phyloP scores from a whole-genome alignment of 2,797 vertebrate species.

The Sparus aurata region DNA sequence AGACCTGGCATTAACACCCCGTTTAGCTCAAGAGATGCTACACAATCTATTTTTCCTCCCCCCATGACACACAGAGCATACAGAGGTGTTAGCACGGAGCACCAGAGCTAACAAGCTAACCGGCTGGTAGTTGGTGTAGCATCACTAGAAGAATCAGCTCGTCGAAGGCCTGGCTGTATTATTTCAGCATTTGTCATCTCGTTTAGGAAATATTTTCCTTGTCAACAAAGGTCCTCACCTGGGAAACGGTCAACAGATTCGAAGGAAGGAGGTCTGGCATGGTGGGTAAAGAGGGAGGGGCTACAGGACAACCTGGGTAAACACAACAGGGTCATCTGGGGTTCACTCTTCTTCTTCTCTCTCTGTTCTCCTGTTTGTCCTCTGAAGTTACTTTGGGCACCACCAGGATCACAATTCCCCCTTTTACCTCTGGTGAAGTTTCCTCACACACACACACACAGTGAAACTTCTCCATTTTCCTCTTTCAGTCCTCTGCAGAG shows the following conservation, averaged over 20 bases:
- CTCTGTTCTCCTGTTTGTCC: constrained; percentile 31
- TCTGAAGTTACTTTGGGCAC: constrained; percentile 28
- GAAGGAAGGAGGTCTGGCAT: constrained; percentile 70
- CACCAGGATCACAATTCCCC: constrained; percentile 13
- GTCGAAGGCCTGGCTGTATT: not conserved
- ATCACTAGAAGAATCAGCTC: not conserved
- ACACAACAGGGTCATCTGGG: constrained; percentile 89
- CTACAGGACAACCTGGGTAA: constrained; percentile 88
- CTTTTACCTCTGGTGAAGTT: constrained; percentile 1
- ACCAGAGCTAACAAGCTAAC: not conserved
- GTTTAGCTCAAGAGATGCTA: not conserved
- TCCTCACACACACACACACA: not conserved
- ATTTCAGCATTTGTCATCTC: constrained; percentile 23
- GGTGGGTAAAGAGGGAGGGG: constrained; percentile 88
- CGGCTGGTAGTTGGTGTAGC: not conserved
- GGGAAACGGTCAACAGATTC: constrained; percentile 23
- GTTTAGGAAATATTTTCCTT: constrained; percentile 36
- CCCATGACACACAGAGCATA: not conserved
- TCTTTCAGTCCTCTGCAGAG: constrained; percentile 26
- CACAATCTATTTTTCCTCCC: not conserved
- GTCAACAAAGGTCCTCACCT: constrained; percentile 40
- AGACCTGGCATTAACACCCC: not conserved
- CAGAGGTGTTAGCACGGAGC: not conserved
- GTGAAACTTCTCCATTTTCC: constrained; percentile 47
- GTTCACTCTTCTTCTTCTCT: constrained; percentile 75